Percentiles rank a stretch among this genome's conserved stretches.
phyloP scores from a whole-genome alignment of 1,140 invertebrate genomes.

The Scaptomyza montana region DNA sequence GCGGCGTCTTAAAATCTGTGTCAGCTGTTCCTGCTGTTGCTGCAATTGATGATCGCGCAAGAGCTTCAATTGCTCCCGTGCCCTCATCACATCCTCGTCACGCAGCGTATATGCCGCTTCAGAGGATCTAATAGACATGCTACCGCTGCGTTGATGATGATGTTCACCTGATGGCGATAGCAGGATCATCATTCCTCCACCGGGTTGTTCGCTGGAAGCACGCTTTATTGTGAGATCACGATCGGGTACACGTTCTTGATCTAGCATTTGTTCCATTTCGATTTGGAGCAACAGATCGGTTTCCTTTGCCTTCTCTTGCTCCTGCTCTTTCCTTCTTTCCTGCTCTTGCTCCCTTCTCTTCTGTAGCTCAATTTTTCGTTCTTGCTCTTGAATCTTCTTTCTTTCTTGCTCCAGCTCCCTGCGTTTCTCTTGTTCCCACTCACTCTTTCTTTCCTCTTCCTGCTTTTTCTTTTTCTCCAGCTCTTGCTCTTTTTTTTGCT shows the following conservation, averaged over 20 bases:
- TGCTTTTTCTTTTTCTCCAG: too few species aligned
- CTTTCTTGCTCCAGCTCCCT: too few species aligned
- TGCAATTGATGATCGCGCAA: constrained; percentile 12
- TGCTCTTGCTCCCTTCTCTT: too few species aligned
- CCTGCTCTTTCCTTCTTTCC: too few species aligned
- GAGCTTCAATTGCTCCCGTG: constrained; percentile 49
- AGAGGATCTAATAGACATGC: background rate
- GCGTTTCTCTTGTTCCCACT: too few species aligned
- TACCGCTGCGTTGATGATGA: background rate
- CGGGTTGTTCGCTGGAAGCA: background rate
- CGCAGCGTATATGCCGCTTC: constrained; percentile 5
- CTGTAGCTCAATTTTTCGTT: too few species aligned
- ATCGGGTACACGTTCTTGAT: background rate
- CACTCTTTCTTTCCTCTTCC: too few species aligned
- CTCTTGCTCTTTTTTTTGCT: too few species aligned
- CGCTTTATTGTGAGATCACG: background rate
- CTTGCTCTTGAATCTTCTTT: too few species aligned
- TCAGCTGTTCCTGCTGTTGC: constrained; percentile 3
- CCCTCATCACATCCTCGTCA: constrained; percentile 42
- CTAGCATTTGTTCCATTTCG: constrained; percentile 4
- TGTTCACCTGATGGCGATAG: background rate
- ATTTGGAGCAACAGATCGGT: background rate
- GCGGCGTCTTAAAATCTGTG: too few species aligned
- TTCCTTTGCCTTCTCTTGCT: constrained; percentile 2
- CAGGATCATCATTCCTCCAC: background rate